Percentiles rank a stretch among this genome's conserved stretches.
These are phyloP conservation scores for Paratilapia polleni DNA, from an alignment of 2,113 vertebrate genomes.

Conservation along the genomic window DNA sequence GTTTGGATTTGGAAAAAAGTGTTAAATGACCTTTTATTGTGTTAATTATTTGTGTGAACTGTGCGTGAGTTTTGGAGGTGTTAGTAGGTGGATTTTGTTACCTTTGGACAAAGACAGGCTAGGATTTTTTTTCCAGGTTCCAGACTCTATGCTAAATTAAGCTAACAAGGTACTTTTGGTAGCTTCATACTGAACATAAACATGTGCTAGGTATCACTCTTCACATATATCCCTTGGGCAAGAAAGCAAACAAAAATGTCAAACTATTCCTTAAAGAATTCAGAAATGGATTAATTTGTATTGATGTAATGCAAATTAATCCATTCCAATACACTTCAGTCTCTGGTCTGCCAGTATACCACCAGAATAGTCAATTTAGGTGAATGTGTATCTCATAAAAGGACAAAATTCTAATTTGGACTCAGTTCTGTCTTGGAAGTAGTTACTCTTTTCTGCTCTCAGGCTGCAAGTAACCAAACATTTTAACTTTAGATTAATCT, in stretches of 20 bases:
- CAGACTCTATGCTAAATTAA: background rate
- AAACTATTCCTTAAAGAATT: background rate
- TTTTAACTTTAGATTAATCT: too few species aligned
- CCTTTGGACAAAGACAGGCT: too few species aligned
- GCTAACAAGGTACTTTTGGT: too few species aligned
- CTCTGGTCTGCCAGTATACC: background rate
- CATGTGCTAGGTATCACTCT: background rate
- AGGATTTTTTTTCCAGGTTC: accelerated
- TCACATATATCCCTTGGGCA: background rate
- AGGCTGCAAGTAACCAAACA: too few species aligned
- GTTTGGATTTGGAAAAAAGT: background rate
- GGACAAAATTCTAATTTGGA: background rate
- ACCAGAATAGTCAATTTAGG: background rate
- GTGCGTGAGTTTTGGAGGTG: too few species aligned
- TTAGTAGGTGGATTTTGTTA: too few species aligned
- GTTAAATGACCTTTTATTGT: background rate
- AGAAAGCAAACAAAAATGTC: background rate
- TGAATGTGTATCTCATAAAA: background rate
- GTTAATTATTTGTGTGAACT: too few species aligned
- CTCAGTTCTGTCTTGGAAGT: too few species aligned
- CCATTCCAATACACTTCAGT: background rate
- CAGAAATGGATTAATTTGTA: background rate
- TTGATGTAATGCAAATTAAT: background rate
- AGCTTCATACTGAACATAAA: background rate
- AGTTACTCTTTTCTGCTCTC: too few species aligned